phyloP scores from a whole-genome alignment of 2,888 invertebrate species.

The Dione juno region DNA sequence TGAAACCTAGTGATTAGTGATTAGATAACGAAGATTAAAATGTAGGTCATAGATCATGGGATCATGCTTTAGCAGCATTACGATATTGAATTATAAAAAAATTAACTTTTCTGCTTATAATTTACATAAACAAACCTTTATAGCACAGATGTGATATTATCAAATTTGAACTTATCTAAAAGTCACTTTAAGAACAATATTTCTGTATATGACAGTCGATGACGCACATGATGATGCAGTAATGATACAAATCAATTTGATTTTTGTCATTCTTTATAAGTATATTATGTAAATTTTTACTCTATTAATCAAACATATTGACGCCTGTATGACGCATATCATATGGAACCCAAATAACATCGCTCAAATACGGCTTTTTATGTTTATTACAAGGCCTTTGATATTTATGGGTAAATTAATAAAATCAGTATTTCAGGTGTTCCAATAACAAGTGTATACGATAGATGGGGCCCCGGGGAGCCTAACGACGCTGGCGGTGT shows the following conservation, averaged over 20 bases:
- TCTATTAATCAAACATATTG: not conserved
- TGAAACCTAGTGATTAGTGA: not conserved
- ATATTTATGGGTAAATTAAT: constrained; percentile 9
- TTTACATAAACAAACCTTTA: not conserved
- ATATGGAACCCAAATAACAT: not conserved
- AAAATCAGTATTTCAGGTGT: constrained; percentile 52
- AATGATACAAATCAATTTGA: not conserved
- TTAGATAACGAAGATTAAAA: not conserved
- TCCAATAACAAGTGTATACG: constrained; percentile 59
- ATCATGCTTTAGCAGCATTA: not conserved
- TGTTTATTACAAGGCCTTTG: not conserved
- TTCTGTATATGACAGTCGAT: not conserved
- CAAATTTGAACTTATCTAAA: not conserved
- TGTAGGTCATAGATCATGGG: not conserved
- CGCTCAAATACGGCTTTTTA: not conserved
- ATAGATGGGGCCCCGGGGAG: constrained; percentile 63
- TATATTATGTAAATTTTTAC: not conserved
- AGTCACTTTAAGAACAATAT: not conserved
- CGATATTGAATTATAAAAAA: not conserved
- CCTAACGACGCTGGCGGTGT: constrained; percentile 58
- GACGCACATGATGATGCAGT: not conserved
- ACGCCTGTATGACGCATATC: not conserved
- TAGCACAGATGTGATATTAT: not conserved
- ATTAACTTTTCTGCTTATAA: not conserved
- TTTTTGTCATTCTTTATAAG: not conserved